phyloP scores from a whole-genome alignment of 2,888 invertebrate genomes.

The Oligia strigilis region DNA sequence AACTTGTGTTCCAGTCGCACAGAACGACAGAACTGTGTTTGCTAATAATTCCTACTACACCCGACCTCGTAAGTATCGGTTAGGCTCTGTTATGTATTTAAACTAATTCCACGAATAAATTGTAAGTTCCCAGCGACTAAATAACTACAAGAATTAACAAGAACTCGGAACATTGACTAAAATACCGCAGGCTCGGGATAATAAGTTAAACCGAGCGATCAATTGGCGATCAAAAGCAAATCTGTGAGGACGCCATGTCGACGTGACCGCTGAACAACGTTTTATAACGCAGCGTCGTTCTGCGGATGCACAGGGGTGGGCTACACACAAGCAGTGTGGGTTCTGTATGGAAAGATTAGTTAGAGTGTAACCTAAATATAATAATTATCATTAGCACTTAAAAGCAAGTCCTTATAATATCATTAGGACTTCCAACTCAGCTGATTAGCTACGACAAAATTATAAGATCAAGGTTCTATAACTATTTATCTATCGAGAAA shows the following conservation, averaged over 20 bases:
- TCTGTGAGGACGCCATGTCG: conserved; percentile 29
- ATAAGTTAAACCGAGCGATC: conserved; percentile 19
- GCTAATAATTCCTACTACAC: background rate
- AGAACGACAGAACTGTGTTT: background rate
- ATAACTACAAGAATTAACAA: conserved; percentile 25
- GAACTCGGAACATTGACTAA: conserved; percentile 25
- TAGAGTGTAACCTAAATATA: background rate
- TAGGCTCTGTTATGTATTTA: conserved; percentile 32
- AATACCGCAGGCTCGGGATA: conserved; percentile 13
- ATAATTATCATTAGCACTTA: background rate
- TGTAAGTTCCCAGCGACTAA: conserved; percentile 10
- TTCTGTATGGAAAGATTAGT: background rate
- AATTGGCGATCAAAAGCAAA: conserved; percentile 43
- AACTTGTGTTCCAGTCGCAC: conserved; percentile 8
- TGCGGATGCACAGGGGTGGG: background rate
- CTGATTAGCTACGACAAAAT: background rate
- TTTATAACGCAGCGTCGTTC: background rate
- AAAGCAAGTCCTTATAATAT: background rate
- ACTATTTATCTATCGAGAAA: background rate
- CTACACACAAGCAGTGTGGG: background rate
- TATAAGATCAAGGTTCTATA: background rate
- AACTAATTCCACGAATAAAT: conserved; percentile 38
- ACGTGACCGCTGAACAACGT: conserved; percentile 32
- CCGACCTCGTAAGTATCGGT: background rate
- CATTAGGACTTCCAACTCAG: background rate